Conservation (phyloP, 1,140 invertebrate species). For the Pogonus chalceus region DNA sequence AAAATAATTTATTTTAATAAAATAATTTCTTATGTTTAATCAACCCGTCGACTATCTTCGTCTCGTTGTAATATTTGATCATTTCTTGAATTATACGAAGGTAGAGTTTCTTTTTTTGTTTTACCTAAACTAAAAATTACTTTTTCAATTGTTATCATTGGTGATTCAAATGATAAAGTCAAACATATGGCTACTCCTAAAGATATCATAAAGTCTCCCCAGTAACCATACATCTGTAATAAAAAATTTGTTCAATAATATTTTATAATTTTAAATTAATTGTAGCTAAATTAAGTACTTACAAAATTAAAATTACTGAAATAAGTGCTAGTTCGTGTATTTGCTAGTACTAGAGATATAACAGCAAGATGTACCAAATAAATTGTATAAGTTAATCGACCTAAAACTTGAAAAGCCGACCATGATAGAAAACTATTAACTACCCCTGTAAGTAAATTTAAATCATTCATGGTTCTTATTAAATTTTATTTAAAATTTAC, state of each 20-base stretch:
- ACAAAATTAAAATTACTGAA: slow-evolving; percentile 17
- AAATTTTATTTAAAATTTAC: no score
- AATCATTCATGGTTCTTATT: no score
- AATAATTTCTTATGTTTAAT: no score
- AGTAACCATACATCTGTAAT: slow-evolving; percentile 17
- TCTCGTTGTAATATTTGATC: no score
- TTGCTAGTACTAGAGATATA: slow-evolving; percentile 8
- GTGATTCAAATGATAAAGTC: slow-evolving; percentile 19
- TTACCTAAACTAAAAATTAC: slow-evolving; percentile 7
- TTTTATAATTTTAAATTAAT: neutral
- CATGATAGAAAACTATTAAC: slow-evolving; percentile 22
- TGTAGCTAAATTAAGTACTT: neutral
- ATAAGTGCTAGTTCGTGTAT: slow-evolving; percentile 9
- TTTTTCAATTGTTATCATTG: slow-evolving; percentile 17
- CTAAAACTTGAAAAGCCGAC: slow-evolving; percentile 20
- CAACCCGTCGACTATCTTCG: no score
- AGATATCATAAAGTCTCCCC: slow-evolving; percentile 13
- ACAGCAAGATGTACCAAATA: slow-evolving; percentile 21
- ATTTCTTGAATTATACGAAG: no score
- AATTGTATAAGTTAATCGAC: slow-evolving; percentile 23
- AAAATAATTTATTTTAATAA: no score
- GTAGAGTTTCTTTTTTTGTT: no score
- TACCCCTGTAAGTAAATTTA: slow-evolving; percentile 18
- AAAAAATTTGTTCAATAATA: slow-evolving; percentile 5
- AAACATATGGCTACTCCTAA: slow-evolving; percentile 12